Evolutionary conservation across 2,888 invertebrate species (phyloP), one percentile per base, ranked within the genome.

Genomic region (Clepsis dumicolana): DNA sequence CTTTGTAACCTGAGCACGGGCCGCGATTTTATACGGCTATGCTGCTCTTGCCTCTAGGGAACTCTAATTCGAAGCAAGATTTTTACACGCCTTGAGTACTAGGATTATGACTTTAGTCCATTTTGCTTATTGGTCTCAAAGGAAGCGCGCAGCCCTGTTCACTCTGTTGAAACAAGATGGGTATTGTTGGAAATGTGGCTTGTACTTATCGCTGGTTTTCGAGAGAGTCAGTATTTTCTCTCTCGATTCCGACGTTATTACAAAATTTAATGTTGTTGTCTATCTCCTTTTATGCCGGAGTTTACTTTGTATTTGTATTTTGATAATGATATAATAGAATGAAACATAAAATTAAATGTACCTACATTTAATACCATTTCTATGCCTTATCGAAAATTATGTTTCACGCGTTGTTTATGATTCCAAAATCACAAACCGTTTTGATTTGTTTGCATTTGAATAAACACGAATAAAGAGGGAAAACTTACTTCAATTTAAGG

Each of bases 1-100:
- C 77, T 83, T 79, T 74, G 80, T 77, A 83, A 74, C 71, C 80
- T 63, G 72, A 76, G 74, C 81, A 82, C 79, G 80, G 73, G 71
- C 73, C 71, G 65, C 72, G 72, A 70, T 75, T 77, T 82, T 83
- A 80, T 76, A 79, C 76, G 69, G 76, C 75, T 74, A 77, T 78
- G 72, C 72, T 66, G 72, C 70, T 38, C 67, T 62, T 48, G 48
- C 66, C 64, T 67, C 64, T 59, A 74, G 74, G 73, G 72, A 75
- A 75, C 79, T 75, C 75, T 78, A 78, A 80, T 80, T 77, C 76
- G 76, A 72, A 73, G 75, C 73, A 72, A 73, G 70, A 74, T 79
- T 77, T 80, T 82, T 77, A 78, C 57, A 63, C 57, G 52, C 63
- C 64, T 64, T 59, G 52, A 68, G 68, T 52, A 68, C 68, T 59